A percentile compares a stretch with the other conserved stretches of the same genome.
Conservation (phyloP, 2,888 invertebrate genomes). For the Philereme vetulata region DNA sequence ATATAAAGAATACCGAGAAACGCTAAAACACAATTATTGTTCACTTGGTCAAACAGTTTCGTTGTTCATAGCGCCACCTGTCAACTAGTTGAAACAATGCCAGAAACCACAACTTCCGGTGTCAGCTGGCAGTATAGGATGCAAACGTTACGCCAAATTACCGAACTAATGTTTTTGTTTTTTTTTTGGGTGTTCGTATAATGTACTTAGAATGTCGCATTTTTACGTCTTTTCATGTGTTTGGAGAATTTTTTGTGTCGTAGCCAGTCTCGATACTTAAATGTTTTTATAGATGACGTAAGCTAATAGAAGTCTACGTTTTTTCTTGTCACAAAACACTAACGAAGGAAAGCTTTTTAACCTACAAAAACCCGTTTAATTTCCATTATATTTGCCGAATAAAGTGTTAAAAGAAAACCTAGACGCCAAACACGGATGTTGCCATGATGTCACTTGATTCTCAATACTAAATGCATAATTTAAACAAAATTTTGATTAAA, state of each 20-base stretch:
- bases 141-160: constrained; percentile 23
- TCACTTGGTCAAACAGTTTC: neutral
- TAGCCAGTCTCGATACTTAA: too few species aligned
- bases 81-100: constrained; percentile 56
- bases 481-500: constrained; percentile 3
- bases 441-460: neutral
- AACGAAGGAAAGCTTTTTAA: too few species aligned
- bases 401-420: neutral
- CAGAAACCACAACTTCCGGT: constrained; percentile 55
- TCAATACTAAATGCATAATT: constrained; percentile 10
- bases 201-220: constrained; percentile 1
- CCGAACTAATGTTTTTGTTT: constrained; percentile 10
- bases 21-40: too few species aligned
- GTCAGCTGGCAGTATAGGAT: constrained; percentile 45
- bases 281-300: too few species aligned
- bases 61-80: constrained; percentile 44
- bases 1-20: too few species aligned
- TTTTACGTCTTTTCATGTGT: too few species aligned
- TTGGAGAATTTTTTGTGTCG: too few species aligned
- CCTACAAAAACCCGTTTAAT: too few species aligned
- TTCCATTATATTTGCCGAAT: neutral
- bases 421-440: neutral
- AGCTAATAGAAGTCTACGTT: neutral
- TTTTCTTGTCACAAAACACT: neutral
- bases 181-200: constrained; percentile 17